These are phyloP conservation scores for Eurytoma californica DNA, from an alignment of 2,888 invertebrate genomes.

Conservation along the genomic window DNA sequence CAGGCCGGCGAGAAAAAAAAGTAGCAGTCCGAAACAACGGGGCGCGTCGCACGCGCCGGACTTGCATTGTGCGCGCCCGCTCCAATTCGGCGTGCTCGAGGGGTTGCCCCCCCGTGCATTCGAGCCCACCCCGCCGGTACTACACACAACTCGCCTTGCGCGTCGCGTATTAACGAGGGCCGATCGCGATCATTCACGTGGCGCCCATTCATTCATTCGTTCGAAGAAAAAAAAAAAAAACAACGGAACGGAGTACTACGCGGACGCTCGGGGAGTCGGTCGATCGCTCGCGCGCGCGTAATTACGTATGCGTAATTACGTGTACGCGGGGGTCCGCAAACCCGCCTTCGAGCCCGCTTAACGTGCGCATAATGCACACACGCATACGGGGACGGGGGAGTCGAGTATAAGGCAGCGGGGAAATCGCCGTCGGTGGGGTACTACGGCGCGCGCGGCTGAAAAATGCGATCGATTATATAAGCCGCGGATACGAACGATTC, in stretches of 20 bases:
- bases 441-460: too few species aligned
- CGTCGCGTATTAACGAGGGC: too few species aligned
- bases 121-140: too few species aligned
- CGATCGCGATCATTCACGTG: too few species aligned
- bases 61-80: too few species aligned
- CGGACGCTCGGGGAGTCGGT: too few species aligned
- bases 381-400: background rate
- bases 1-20: background rate
- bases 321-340: background rate
- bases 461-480: background rate
- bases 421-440: too few species aligned
- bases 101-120: background rate
- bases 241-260: too few species aligned
- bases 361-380: background rate
- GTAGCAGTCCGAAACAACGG: constrained; percentile 1
- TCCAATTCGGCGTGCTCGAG: background rate
- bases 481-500: background rate
- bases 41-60: too few species aligned
- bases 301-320: background rate
- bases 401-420: background rate
- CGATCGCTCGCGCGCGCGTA: background rate
- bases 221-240: too few species aligned
- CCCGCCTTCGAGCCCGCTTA: background rate
- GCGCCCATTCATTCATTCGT: too few species aligned
- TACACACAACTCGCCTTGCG: too few species aligned